Percentiles rank a stretch among this genome's conserved stretches.
phyloP scores from a whole-genome alignment of 2,888 invertebrate species.

The Prostheceraeus crozeri region DNA sequence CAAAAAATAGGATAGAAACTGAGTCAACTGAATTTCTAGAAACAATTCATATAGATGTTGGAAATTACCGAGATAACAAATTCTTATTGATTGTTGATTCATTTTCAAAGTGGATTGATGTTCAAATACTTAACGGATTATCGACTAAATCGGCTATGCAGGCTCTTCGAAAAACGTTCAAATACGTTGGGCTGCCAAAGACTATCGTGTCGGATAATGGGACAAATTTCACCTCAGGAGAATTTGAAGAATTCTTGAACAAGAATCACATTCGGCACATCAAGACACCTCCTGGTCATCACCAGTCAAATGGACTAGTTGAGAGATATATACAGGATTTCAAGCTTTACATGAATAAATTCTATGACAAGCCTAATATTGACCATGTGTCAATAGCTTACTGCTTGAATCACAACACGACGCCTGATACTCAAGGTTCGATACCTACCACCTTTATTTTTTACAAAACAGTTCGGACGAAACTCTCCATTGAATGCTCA shows the following conservation, averaged over 20 bases:
- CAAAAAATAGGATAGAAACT: too few species aligned
- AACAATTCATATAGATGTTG: too few species aligned
- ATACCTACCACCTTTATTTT: constrained; percentile 10
- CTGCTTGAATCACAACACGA: constrained; percentile 23
- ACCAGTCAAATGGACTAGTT: constrained; percentile 10
- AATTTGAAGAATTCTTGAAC: constrained; percentile 21
- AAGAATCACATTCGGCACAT: constrained; percentile 2
- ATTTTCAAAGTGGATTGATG: too few species aligned
- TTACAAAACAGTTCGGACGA: too few species aligned
- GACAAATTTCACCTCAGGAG: constrained; percentile 20
- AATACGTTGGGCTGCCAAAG: constrained; percentile 1
- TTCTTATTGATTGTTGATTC: too few species aligned
- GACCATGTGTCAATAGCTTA: background rate
- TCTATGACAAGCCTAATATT: background rate
- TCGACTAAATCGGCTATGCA: too few species aligned
- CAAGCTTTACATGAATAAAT: background rate
- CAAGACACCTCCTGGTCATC: constrained; percentile 2
- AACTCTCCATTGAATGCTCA: too few species aligned
- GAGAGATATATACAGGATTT: constrained; percentile 2
- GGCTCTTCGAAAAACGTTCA: constrained; percentile 15
- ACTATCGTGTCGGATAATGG: constrained; percentile 27
- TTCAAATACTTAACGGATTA: too few species aligned
- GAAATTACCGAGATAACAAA: too few species aligned
- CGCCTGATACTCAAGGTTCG: constrained; percentile 7
- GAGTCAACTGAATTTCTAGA: too few species aligned